Evolutionary conservation across 2,797 vertebrate genomes (phyloP).

Genomic region (Sebastes flavidus): DNA sequence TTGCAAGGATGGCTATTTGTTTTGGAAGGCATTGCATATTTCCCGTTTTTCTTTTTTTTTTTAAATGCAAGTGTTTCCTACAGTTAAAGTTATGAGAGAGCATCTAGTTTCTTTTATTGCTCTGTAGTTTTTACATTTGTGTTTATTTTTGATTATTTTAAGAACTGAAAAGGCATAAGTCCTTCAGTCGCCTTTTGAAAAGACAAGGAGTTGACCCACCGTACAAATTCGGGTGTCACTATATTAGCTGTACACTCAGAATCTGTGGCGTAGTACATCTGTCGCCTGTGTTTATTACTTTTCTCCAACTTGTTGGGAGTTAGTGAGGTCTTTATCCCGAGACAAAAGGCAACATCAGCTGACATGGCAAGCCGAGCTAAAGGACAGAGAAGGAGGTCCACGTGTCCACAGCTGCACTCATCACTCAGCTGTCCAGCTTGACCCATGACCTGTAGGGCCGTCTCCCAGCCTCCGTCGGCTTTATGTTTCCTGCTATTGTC

Average conservation of each 20-base stretch:
- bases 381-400: conserved; percentile 63
- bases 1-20: not conserved
- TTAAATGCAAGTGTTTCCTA: not conserved
- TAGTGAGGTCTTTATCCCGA: conserved; percentile 70
- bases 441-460: conserved; percentile 74
- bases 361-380: conserved; percentile 62
- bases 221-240: not conserved
- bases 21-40: not conserved
- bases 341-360: conserved; percentile 75
- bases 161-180: not conserved
- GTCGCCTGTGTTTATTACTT: conserved; percentile 64
- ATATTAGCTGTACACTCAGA: conserved; percentile 33
- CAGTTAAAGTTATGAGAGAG: not conserved
- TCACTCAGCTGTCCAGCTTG: conserved; percentile 80
- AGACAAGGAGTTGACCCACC: not conserved
- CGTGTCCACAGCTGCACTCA: conserved; percentile 75
- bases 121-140: not conserved
- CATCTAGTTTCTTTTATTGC: not conserved
- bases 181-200: not conserved
- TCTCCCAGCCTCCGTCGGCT: conserved; percentile 73
- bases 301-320: conserved; percentile 59
- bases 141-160: not conserved
- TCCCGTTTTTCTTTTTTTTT: not conserved
- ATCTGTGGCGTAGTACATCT: conserved; percentile 62
- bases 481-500: conserved; percentile 81